Base-by-base conservation (phyloP, 2,113 vertebrate genomes). In the Pluvialis apricaria region DNA sequence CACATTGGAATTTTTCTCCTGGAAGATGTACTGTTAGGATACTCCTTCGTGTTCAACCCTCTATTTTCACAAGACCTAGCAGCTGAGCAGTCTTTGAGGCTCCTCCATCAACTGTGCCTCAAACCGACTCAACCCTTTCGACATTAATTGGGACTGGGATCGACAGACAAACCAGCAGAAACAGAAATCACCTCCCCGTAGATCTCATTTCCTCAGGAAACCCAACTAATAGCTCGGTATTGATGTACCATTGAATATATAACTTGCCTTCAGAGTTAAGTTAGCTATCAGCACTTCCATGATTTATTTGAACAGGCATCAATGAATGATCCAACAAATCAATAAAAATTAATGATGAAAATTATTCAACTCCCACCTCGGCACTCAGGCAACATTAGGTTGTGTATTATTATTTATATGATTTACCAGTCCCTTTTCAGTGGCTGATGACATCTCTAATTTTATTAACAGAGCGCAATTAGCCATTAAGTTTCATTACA, bases 381-480 rank as follows among this genome's bases (percentile, higher is more conserved):
- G 36, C 21, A 21, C 85, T 92, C 91, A 31, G 70, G n/a, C 82
- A 54, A n/a, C 6, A 36, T 88, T 38, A 95, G 70, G 73, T 28
- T 51, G n/a, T 22, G 44, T 36, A 47, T 66, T 75, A 40, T 7
- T 86, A 71, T 68, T 91, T 29, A 20, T 26, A 15, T 4, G 65
- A 94, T 91, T 90, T 90, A n/a, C 89, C 83, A 62, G 60, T 57
- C 80, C 51, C 52, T 47, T 89, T 86, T 58, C 82, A 61, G 76
- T 18, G 40, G 60, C 88, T 87, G 38, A 60, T 82, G 90, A 84
- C 85, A 94, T 16, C 80, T 87, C 82, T 71, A 86, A 25, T 55
- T 78, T 92, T 42, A 92, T 97, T 93, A 96, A 86, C 68, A 26
- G 66, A 28, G 66, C 21, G 82, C 70, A 93, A 96, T 96, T 94